Conservation (phyloP, 1,140 invertebrate genomes). For the Holcopasites calliopsidis region DNA sequence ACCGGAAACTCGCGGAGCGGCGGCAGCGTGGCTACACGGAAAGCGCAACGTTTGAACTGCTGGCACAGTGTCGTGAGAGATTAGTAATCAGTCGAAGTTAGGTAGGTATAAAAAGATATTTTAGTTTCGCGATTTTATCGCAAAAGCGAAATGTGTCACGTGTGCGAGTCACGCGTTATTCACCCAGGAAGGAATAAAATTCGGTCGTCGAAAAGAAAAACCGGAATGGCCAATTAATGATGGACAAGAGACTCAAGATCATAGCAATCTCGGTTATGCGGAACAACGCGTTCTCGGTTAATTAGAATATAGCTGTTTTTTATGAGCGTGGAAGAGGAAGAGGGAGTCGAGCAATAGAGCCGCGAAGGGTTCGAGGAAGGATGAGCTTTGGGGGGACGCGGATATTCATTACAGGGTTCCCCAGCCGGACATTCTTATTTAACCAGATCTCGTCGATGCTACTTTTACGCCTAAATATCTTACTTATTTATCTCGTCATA, state of each 20-base stretch:
- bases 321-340: slow-evolving; percentile 80
- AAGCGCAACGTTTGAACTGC: not conserved
- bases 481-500: slow-evolving; percentile 3
- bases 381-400: slow-evolving; percentile 60
- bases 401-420: slow-evolving; percentile 77
- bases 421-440: slow-evolving; percentile 80
- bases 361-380: slow-evolving; percentile 49
- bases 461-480: slow-evolving; percentile 26
- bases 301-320: slow-evolving; percentile 81
- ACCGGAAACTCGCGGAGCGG: not conserved
- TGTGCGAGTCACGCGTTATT: not conserved
- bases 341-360: slow-evolving; percentile 70
- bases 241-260: slow-evolving; percentile 23
- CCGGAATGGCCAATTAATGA: not conserved
- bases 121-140: not conserved
- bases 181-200: not conserved
- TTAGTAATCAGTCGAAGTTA: not conserved
- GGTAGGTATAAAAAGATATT: slow-evolving; percentile 17
- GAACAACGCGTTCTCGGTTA: slow-evolving; percentile 70
- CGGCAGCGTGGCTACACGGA: not conserved
- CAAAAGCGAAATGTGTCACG: no score
- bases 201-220: not conserved
- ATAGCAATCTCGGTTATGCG: slow-evolving; percentile 41
- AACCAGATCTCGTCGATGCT: slow-evolving; percentile 60
- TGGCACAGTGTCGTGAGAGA: slow-evolving; percentile 13